phyloP scores from a whole-genome alignment of 2,113 vertebrate genomes.

The Rattus norvegicus region GRCr8 NC_086028.1:63190001-63190500 shows the following conservation, averaged over 20 bases:
- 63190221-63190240: slow-evolving; percentile 56
- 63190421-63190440: slow-evolving; percentile 53
- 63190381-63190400: slow-evolving; percentile 49
- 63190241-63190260: slow-evolving; percentile 57
- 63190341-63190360: background rate
- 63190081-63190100: slow-evolving; percentile 80
- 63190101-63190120: slow-evolving; percentile 74
- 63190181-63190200: slow-evolving; percentile 58
- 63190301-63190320: slow-evolving; percentile 7
- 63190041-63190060: slow-evolving; percentile 55
- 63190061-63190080: slow-evolving; percentile 76
- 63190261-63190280: slow-evolving; percentile 31
- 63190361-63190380: background rate
- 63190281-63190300: background rate
- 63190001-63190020: slow-evolving; percentile 59
- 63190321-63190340: background rate
- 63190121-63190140: slow-evolving; percentile 72
- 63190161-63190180: slow-evolving; percentile 75
- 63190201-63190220: slow-evolving; percentile 53
- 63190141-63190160: slow-evolving; percentile 80
- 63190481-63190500: background rate
- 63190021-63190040: slow-evolving; percentile 71
- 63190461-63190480: slow-evolving; percentile 9
- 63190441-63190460: background rate
- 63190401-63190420: background rate